Conservation (phyloP, 2,113 vertebrate genomes). For the Bujurquina vittata region DNA sequence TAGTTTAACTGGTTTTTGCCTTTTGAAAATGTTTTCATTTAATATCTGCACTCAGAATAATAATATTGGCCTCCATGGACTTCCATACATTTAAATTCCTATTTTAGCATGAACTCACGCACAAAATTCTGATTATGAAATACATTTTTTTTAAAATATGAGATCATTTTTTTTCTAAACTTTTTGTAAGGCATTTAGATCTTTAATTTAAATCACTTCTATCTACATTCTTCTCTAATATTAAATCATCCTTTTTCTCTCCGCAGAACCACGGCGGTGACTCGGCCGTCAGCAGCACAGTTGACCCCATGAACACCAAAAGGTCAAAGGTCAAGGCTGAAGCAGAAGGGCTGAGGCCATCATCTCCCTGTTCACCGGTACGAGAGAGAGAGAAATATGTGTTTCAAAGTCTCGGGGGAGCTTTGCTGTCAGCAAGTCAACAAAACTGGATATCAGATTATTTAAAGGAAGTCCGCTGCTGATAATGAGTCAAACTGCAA, state of each 20-base stretch:
- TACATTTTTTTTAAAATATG: background rate
- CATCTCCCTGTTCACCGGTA: constrained; percentile 75
- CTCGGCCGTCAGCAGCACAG: constrained; percentile 90
- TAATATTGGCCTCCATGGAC: background rate
- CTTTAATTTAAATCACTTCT: background rate
- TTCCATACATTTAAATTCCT: background rate
- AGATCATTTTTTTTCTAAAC: background rate
- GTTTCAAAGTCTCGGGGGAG: background rate
- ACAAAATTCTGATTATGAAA: background rate
- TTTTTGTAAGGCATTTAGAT: too few relatives aligned
- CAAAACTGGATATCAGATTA: background rate
- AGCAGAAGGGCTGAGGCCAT: constrained; percentile 71
- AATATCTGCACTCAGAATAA: background rate
- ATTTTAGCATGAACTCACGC: background rate
- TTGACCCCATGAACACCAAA: constrained; percentile 89
- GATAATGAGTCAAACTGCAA: background rate
- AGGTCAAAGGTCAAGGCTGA: constrained; percentile 93
- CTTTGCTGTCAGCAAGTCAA: too few relatives aligned
- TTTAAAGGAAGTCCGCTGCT: background rate
- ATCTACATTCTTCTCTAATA: background rate
- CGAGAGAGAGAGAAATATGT: background rate
- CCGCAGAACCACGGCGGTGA: constrained; percentile 85
- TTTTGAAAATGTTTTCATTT: too few relatives aligned
- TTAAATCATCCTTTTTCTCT: background rate
- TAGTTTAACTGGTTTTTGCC: too few relatives aligned